Conservation (phyloP, 2,888 invertebrate genomes). For the Venusia cambrica region DNA sequence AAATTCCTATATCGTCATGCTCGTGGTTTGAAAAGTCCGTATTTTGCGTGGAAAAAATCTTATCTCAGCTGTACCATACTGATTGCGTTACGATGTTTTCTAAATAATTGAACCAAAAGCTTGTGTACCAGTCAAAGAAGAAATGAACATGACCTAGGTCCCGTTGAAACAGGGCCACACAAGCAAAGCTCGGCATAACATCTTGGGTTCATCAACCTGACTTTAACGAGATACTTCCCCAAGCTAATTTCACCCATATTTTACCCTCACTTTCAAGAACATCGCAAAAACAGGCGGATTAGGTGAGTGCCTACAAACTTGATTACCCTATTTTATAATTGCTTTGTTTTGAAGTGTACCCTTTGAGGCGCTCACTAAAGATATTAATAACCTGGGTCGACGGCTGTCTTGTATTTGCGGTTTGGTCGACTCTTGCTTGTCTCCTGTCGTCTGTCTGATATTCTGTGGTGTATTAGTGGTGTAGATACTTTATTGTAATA, state of each 20-base stretch:
- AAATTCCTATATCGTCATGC: too few species aligned
- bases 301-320: constrained; percentile 66
- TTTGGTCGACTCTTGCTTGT: constrained; percentile 25
- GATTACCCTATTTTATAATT: constrained; percentile 77
- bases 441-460: constrained; percentile 28
- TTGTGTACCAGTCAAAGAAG: too few species aligned
- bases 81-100: too few species aligned
- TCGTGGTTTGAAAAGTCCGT: too few species aligned
- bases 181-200: too few species aligned
- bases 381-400: constrained; percentile 76
- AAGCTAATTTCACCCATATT: constrained; percentile 11
- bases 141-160: too few species aligned
- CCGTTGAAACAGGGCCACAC: too few species aligned
- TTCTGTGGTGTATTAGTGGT: too few species aligned
- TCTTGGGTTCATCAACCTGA: constrained; percentile 2
- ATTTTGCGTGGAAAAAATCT: too few species aligned
- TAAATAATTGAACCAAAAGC: too few species aligned
- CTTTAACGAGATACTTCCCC: constrained; percentile 1
- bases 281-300: constrained; percentile 56
- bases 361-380: constrained; percentile 73
- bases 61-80: too few species aligned
- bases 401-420: constrained; percentile 60
- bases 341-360: constrained; percentile 78
- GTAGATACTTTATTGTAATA: too few species aligned
- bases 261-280: constrained; percentile 15